Conservation (phyloP, 2,888 invertebrate genomes). For the Oscheius sp. region DNA sequence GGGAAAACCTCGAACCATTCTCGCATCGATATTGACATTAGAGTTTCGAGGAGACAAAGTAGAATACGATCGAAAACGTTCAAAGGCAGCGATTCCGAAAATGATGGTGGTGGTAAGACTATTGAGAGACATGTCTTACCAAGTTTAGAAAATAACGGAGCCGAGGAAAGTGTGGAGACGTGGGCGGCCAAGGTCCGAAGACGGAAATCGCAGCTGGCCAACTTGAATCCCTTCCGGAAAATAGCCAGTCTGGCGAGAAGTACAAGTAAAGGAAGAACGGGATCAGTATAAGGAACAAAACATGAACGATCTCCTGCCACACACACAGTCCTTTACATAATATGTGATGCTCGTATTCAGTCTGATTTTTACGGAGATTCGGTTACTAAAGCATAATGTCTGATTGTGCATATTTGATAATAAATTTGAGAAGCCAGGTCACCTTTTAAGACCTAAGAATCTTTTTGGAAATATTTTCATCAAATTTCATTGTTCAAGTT, state of each 20-base stretch:
- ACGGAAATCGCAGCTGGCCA: constrained; percentile 30
- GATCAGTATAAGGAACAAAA: constrained; percentile 8
- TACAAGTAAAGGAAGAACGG: constrained; percentile 30
- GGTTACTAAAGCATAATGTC: constrained; percentile 8
- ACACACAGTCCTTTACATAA: constrained; percentile 11
- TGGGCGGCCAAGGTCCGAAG: constrained; percentile 22
- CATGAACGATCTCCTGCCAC: too few relatives aligned
- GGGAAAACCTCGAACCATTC: constrained; percentile 9
- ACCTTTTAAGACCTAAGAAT: too few relatives aligned
- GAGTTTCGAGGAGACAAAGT: not conserved
- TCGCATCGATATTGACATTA: constrained; percentile 5
- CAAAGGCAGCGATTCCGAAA: not conserved
- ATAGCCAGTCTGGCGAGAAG: constrained; percentile 28
- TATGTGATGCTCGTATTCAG: constrained; percentile 3
- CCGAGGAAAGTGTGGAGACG: constrained; percentile 3
- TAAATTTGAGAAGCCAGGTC: not conserved
- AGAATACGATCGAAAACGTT: constrained; percentile 10
- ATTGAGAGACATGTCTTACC: not conserved
- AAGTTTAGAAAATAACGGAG: constrained; percentile 14
- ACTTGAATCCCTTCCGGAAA: constrained; percentile 29
- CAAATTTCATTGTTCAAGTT: not conserved
- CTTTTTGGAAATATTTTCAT: not conserved
- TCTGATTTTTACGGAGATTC: constrained; percentile 21
- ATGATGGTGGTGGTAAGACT: constrained; percentile 5
- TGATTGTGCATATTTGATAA: not conserved